phyloP scores from a whole-genome alignment of 2,113 vertebrate genomes.

The Hemiprocne comata region DNA sequence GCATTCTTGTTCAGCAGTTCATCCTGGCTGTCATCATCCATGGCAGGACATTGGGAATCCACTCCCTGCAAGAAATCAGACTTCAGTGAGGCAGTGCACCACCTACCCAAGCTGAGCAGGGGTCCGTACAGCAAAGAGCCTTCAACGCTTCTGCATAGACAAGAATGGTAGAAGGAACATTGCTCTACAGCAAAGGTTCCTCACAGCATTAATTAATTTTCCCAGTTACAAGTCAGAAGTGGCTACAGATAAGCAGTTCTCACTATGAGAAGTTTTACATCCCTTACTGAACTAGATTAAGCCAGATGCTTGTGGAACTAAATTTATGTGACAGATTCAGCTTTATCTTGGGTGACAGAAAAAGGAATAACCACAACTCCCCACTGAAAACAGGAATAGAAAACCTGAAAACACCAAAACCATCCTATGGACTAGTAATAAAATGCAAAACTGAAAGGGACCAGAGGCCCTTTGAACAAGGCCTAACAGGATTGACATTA shows the following conservation, averaged over 20 bases:
- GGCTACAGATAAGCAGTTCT: not conserved
- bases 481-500: not conserved
- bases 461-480: not conserved
- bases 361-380: not conserved
- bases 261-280: fast-evolving
- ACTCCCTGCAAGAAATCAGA: slow-evolving; percentile 25
- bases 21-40: slow-evolving; percentile 94
- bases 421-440: not conserved
- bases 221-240: not conserved
- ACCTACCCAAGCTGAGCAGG: not conserved
- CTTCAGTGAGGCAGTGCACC: not conserved
- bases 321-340: not conserved
- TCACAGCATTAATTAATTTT: fast-evolving
- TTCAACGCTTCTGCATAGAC: fast-evolving
- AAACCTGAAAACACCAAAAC: not conserved
- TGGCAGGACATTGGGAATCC: slow-evolving; percentile 80
- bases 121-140: fast-evolving
- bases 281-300: not conserved
- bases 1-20: slow-evolving; percentile 83
- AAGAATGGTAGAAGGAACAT: fast-evolving
- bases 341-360: not conserved
- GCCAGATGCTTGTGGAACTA: not conserved
- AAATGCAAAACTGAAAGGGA: not conserved
- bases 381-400: not conserved
- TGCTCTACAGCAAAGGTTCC: not conserved